Evolutionary conservation across 1,140 invertebrate genomes (phyloP).

Genomic region (Trachymyrmex cornetzi): DNA sequence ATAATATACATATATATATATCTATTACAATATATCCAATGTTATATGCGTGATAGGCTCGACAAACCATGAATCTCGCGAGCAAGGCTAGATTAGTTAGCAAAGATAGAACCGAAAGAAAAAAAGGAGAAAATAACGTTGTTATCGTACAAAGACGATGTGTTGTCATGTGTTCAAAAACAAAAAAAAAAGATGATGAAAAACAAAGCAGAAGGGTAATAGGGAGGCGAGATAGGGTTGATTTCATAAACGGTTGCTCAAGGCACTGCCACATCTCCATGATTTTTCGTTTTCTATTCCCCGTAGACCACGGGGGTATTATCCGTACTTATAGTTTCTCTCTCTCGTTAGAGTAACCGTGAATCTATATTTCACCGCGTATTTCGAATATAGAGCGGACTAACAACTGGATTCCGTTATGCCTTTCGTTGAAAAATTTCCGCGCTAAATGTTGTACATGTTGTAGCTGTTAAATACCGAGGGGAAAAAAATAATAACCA

Average conservation of each 20-base stretch:
- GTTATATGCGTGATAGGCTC: slow-evolving; percentile 82
- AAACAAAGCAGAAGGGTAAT: slow-evolving; percentile 74
- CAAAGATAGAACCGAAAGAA: slow-evolving; percentile 70
- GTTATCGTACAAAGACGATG: slow-evolving; percentile 85
- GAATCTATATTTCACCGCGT: slow-evolving; percentile 56
- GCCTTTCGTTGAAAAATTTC: slow-evolving; percentile 69
- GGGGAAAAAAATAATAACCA: slow-evolving; percentile 64
- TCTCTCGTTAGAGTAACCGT: slow-evolving; percentile 76
- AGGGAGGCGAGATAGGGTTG: slow-evolving; percentile 76
- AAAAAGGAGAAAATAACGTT: slow-evolving; percentile 77
- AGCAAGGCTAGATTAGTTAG: slow-evolving; percentile 86
- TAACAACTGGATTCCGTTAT: slow-evolving; percentile 54
- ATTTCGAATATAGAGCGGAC: slow-evolving; percentile 58
- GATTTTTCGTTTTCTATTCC: slow-evolving; percentile 72
- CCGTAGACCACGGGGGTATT: slow-evolving; percentile 43
- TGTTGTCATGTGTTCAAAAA: slow-evolving; percentile 85
- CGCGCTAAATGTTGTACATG: slow-evolving; percentile 65
- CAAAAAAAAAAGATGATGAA: slow-evolving; percentile 66
- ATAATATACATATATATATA: slow-evolving; percentile 71
- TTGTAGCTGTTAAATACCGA: slow-evolving; percentile 67
- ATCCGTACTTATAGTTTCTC: slow-evolving; percentile 76
- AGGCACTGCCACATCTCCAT: slow-evolving; percentile 85
- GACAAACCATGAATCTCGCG: slow-evolving; percentile 84
- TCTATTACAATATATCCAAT: slow-evolving; percentile 80
- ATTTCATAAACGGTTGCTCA: slow-evolving; percentile 85